Evolutionary conservation across 2,113 vertebrate genomes (phyloP).

Genomic region (Cyphomyrus plagiostoma): DNA sequence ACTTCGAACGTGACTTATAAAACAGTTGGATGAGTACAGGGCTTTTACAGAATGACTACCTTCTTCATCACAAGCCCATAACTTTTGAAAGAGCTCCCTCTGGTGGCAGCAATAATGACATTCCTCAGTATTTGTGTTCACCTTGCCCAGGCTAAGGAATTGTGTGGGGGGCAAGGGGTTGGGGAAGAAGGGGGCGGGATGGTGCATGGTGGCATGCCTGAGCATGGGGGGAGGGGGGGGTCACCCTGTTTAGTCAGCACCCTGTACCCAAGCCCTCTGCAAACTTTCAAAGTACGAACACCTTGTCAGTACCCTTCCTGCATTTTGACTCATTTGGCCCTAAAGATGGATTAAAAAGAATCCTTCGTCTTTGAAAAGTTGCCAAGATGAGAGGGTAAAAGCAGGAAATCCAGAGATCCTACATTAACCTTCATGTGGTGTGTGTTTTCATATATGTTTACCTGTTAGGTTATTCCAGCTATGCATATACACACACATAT

Average conservation of each 20-base stretch:
- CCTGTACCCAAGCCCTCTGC: neutral
- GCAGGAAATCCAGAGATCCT: constrained; percentile 47
- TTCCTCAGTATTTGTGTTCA: neutral
- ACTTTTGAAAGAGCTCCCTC: neutral
- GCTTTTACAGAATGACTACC: neutral
- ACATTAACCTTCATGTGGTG: constrained; percentile 37
- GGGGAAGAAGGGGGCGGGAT: neutral
- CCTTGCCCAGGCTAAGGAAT: neutral
- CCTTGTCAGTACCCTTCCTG: constrained; percentile 5
- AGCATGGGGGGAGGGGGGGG: neutral
- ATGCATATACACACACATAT: constrained; percentile 65
- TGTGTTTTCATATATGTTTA: constrained; percentile 36
- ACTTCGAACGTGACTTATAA: neutral
- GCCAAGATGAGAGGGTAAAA: constrained; percentile 54
- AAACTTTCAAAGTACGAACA: neutral
- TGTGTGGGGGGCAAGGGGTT: neutral
- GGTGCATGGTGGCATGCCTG: neutral
- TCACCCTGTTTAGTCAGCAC: neutral
- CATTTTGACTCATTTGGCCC: constrained; percentile 32
- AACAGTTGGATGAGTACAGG: neutral
- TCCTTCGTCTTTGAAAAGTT: neutral
- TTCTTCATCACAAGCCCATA: neutral
- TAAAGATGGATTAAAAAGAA: constrained; percentile 37
- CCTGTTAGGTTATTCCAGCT: constrained; percentile 52
- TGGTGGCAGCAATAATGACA: neutral